phyloP scores from a whole-genome alignment of 2,888 invertebrate genomes.

The Pristionchus arcanus region DNA sequence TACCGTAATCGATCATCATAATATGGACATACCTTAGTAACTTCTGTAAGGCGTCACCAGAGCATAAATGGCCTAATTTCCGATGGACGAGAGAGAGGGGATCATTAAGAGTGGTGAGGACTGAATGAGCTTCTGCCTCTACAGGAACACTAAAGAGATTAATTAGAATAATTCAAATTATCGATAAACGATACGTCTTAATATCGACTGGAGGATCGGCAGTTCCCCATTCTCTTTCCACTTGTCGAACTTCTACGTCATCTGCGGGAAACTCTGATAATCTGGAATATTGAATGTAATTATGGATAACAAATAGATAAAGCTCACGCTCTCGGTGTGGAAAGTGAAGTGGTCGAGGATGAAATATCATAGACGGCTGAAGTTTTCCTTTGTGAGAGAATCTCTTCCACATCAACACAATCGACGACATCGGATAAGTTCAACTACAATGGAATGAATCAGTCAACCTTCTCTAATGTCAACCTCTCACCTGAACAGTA shows the following conservation, averaged over 20 bases:
- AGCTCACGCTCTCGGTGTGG: constrained; percentile 18
- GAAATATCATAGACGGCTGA: constrained; percentile 59
- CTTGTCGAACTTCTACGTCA: constrained; percentile 69
- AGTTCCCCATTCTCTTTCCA: constrained; percentile 58
- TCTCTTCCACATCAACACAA: constrained; percentile 68
- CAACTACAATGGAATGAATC: constrained; percentile 54
- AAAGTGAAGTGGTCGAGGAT: constrained; percentile 57
- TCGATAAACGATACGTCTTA: constrained; percentile 52
- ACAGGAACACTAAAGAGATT: constrained; percentile 34
- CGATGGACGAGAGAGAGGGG: constrained; percentile 54
- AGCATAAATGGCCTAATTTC: constrained; percentile 35
- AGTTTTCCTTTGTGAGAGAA: constrained; percentile 62
- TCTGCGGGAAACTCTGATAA: constrained; percentile 72
- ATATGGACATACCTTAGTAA: constrained; percentile 26
- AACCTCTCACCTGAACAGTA: constrained; percentile 13
- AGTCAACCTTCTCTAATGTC: neutral
- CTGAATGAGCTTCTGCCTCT: constrained; percentile 44
- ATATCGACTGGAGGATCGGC: constrained; percentile 59
- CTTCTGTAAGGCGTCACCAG: constrained; percentile 43
- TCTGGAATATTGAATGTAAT: constrained; percentile 53
- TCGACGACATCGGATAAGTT: constrained; percentile 60
- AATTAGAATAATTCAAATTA: neutral
- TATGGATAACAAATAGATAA: neutral
- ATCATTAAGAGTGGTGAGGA: constrained; percentile 39
- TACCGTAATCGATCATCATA: neutral